Base-by-base conservation (phyloP, 2,888 invertebrate genomes). In the Xestia ashworthii region DNA sequence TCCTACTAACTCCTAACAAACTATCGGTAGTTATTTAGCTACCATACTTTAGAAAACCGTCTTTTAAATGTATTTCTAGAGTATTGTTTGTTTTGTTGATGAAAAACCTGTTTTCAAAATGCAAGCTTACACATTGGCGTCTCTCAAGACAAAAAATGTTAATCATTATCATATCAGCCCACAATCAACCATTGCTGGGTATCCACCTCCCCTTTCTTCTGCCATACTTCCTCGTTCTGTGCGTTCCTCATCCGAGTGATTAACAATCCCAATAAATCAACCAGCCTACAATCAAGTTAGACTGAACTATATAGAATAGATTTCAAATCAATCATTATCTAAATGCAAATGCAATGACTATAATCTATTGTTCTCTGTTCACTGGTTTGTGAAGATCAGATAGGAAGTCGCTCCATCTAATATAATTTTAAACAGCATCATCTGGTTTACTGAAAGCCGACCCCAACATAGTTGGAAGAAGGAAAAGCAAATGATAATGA, bases 291-390 rank as follows among this genome's bases (percentile, higher is more conserved):
- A 48, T 55, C 22, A 77, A 60, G 11, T 41, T 55, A 55, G 4
- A 32, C 11, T 41, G 14, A 55, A 65, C 41, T 48, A 32, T 12
- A 25, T 38, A 25, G 5, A 65, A 38, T 50, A 44, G 32, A 74
- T 48, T 64, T 19, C 25, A 53, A 50, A 66, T 64, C 14, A 14
- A 78, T 74, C 19, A 19, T 25, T 66, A 78, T 78, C 41, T 14
- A 46, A 78, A 22, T 19, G 25, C 16, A 16, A 44, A 64, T 25
- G 16, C 19, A 71, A n/a, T 41, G 22, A 48, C 22, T 38, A 8
- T 41, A 58, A 8, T 60, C 12, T 8, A 60, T 44, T 65, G 14
- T 65, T 65, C 6, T n/a, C 14, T n/a, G 41, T 65, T 60, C 4
- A 60, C 3, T 32, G 6, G 60, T 19, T 19, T 32, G 60, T 9